Evolutionary conservation across 1,140 invertebrate species (phyloP).

Genomic region (Cotesia glomerata): DNA sequence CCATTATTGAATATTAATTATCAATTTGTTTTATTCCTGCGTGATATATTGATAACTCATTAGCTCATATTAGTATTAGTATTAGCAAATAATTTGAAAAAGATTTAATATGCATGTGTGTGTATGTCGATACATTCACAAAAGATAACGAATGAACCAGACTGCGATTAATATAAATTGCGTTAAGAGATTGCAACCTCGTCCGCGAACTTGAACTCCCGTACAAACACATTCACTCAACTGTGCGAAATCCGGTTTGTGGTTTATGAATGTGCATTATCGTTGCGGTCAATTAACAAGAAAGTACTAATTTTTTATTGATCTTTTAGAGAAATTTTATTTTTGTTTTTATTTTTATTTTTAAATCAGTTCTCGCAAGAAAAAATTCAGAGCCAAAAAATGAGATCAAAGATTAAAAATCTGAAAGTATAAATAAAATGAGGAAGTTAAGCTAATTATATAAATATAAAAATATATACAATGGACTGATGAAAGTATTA

Average conservation of each 20-base stretch:
- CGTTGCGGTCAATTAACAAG: not conserved
- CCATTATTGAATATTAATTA: too few species aligned
- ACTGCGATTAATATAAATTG: not conserved
- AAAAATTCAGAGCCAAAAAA: not conserved
- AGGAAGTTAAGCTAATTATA: not conserved
- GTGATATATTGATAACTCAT: too few species aligned
- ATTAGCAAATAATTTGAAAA: not conserved
- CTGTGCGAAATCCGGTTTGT: not conserved
- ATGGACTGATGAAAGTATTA: too few species aligned
- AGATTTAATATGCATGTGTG: not conserved
- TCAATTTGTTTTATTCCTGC: too few species aligned
- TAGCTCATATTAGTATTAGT: not conserved
- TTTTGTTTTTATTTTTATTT: too few species aligned
- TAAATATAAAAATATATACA: too few species aligned
- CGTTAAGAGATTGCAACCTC: slow-evolving; percentile 17
- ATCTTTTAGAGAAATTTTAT: too few species aligned
- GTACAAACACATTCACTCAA: not conserved
- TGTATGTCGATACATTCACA: too few species aligned
- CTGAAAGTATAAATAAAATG: slow-evolving; percentile 13
- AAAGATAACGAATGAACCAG: slow-evolving; percentile 14
- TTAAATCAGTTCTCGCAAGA: not conserved
- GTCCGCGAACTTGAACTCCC: slow-evolving; percentile 27
- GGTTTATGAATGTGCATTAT: not conserved
- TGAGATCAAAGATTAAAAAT: slow-evolving; percentile 10
- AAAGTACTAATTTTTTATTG: not conserved